A percentile compares a stretch with the other conserved stretches of the same genome.
Evolutionary conservation across 1,140 invertebrate genomes (phyloP).

Genomic region (Caligus rogercresseyi): DNA sequence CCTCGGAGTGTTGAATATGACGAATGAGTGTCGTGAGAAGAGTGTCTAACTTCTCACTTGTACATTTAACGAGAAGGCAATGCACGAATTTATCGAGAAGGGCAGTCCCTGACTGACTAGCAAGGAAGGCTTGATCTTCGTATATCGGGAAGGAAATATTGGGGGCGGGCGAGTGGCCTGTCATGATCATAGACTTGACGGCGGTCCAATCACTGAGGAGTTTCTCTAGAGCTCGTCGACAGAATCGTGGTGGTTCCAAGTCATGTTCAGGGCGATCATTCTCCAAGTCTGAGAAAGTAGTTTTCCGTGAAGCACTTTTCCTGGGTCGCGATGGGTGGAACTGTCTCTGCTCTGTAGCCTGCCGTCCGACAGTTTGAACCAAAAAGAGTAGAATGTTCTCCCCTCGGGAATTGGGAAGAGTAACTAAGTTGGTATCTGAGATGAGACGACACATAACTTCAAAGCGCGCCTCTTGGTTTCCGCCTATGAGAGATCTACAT

Average conservation of each 20-base stretch:
- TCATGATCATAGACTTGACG: slow-evolving; percentile 64
- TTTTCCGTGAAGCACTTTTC: slow-evolving; percentile 27
- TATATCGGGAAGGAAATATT: slow-evolving; percentile 30
- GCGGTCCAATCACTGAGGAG: slow-evolving; percentile 72
- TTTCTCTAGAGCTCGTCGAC: slow-evolving; percentile 68
- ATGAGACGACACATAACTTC: slow-evolving; percentile 70
- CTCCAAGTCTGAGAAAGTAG: slow-evolving; percentile 29
- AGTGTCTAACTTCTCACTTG: slow-evolving; percentile 59
- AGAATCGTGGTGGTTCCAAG: slow-evolving; percentile 87
- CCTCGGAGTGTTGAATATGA: slow-evolving; percentile 33
- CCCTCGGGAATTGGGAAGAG: slow-evolving; percentile 71
- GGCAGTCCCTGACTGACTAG: slow-evolving; percentile 74
- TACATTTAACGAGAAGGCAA: slow-evolving; percentile 83
- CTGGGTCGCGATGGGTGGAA: slow-evolving; percentile 33
- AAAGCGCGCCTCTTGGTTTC: slow-evolving; percentile 68
- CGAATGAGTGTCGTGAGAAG: slow-evolving; percentile 66
- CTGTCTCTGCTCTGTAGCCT: slow-evolving; percentile 84
- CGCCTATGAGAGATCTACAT: slow-evolving; percentile 76
- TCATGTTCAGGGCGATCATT: slow-evolving; percentile 91
- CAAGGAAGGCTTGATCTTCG: slow-evolving; percentile 52
- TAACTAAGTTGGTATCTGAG: slow-evolving; percentile 71
- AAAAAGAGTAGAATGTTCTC: slow-evolving; percentile 92
- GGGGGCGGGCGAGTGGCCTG: slow-evolving; percentile 31
- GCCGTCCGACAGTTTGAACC: slow-evolving; percentile 89
- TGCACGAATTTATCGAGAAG: slow-evolving; percentile 94